A percentile compares a stretch with the other conserved stretches of the same genome.
Conservation (phyloP, 2,797 vertebrate genomes). For the Anomalospiza imberbis region DNA sequence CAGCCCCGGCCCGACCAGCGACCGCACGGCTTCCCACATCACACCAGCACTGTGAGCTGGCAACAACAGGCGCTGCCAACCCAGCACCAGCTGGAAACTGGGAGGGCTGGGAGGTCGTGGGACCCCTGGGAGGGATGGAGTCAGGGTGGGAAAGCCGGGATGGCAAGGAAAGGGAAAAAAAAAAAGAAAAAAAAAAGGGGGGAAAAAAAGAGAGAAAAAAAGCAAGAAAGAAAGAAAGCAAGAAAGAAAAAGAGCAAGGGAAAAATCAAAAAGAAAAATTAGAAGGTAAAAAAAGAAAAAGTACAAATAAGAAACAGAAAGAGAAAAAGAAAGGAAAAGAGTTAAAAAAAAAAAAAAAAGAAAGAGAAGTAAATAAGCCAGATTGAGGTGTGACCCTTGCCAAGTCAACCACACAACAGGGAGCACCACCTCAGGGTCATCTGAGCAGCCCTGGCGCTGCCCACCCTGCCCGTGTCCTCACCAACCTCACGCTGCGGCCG, state of each 20-base stretch:
- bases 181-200: accelerated
- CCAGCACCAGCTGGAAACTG: not conserved
- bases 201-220: accelerated
- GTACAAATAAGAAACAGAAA: too few species aligned
- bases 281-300: not conserved
- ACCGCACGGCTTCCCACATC: not conserved
- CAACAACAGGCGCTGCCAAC: not conserved
- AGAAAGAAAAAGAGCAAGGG: accelerated
- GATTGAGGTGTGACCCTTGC: not conserved
- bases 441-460: not conserved
- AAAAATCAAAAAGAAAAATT: not conserved
- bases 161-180: not conserved
- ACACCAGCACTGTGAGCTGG: not conserved
- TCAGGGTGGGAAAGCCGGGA: not conserved
- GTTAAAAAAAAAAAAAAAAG: too few species aligned
- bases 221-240: not conserved
- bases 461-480: not conserved
- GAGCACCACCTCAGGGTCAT: not conserved
- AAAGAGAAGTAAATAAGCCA: not conserved
- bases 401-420: not conserved
- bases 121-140: not conserved
- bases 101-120: not conserved
- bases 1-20: not conserved
- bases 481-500: not conserved
- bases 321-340: not conserved